Conservation (phyloP, 2,113 vertebrate species). For the Pygoscelis adeliae region DNA sequence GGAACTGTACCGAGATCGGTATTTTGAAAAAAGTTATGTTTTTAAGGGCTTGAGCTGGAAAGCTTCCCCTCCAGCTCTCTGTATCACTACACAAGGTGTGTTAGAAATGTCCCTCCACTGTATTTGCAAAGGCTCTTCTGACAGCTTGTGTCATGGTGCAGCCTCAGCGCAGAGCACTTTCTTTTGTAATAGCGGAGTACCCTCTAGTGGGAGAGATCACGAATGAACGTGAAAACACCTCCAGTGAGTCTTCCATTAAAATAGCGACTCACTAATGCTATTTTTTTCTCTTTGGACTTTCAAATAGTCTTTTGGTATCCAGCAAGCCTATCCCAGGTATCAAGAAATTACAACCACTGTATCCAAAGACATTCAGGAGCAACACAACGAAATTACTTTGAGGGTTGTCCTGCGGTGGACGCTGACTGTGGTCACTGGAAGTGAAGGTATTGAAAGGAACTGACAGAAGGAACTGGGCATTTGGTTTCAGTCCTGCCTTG, state of each 20-base stretch:
- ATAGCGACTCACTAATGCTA: accelerated
- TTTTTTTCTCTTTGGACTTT: background rate
- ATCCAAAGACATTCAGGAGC: background rate
- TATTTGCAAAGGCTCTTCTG: background rate
- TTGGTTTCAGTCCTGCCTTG: background rate
- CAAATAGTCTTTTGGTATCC: background rate
- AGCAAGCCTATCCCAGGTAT: background rate
- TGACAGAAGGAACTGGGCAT: background rate
- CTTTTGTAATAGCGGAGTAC: background rate
- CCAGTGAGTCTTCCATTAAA: background rate
- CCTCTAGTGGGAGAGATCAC: background rate
- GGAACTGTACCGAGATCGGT: accelerated
- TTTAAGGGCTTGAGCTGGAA: background rate
- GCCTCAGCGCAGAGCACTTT: background rate
- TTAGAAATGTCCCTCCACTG: background rate
- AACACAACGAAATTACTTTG: accelerated
- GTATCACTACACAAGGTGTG: accelerated
- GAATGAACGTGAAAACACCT: background rate
- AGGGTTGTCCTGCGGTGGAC: accelerated
- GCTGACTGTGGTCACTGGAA: background rate
- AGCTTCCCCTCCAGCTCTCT: background rate
- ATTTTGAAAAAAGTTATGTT: background rate
- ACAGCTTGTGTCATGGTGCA: accelerated
- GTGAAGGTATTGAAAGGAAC: background rate
- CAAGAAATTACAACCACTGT: background rate